Base-by-base conservation (phyloP, 2,888 invertebrate species). In the Synergus japonicus region DNA sequence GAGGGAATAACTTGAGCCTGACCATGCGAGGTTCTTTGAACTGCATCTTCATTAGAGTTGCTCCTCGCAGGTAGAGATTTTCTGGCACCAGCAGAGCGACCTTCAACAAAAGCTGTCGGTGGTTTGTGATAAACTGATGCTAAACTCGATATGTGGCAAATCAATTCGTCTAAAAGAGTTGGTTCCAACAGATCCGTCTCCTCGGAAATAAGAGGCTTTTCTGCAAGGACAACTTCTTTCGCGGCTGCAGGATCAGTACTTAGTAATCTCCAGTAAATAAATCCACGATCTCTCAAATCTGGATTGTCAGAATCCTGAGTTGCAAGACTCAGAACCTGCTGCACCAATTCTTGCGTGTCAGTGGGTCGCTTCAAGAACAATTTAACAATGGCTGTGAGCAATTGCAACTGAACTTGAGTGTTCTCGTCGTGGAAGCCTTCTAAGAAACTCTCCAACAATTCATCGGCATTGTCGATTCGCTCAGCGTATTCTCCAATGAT, bases 81-180 rank as follows among this genome's bases (percentile, higher is more conserved):
- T 85, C 97, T 95, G 0, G 97, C 96, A 4, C 96, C 96, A 46
- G 95, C 96, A 4, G 95, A 95, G 83, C 94, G 93, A 89, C 97
- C 98, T 93, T 99, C 99, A 9, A 99, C 98, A 92, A 99, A 99
- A 0, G 99, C 98, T 13, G 97, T 97, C 0, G 99, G 99, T 37
- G 99, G 99, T 92, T 99, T 99, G 91, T 99, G 99, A 91, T 99
- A 99, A 13, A 99, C 99, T 64, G 99, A 98, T 0, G 99, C 99
- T 85, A 99, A 94, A 66, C 98, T 98, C 82, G 98, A 98, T 90
- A 99, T 99, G 93, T 99, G 99, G 91, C 99, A 99, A 90, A 99
- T 99, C 79, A 99, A 95, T 93, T 99, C 99, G 92, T 99, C 99
- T 83, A 99, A 93, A 64, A 99, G 93, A 0, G 99, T 99, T 0